Evolutionary conservation across 1,140 invertebrate genomes (phyloP), one percentile per base, ranked within the genome.

Genomic region (Drosophila nikananu): DNA sequence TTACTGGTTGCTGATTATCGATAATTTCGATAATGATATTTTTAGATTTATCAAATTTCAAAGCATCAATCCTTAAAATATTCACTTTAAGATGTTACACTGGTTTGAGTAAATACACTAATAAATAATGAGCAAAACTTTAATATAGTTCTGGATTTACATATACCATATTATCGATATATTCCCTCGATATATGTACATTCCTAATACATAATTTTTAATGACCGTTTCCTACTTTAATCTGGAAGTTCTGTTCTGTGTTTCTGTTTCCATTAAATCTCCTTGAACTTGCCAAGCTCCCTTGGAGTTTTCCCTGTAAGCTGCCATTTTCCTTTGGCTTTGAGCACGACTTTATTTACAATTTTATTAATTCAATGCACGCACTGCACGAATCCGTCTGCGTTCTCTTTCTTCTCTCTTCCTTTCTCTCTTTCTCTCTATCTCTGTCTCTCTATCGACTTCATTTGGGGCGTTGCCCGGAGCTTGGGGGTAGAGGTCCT

Each of bases 341-440:
- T 19, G 35, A 42, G 65, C 79, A 73, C 63, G 63, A 78, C 60
- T 78, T 77, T 81, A 84, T 73, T 81, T 81, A 78, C 62, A 70
- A 78, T 81, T 81, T 84, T 65, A 84, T 86, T 84, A 78, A 78
- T 78, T 78, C 78, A 77, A 68, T 77, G 72, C 81, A 83, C 77
- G 77, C 81, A 84, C 66, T 80, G 77, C 77, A 77, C 62, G 52
- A 83, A 73, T 48, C 67, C 60, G 37, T 58, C 59, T 35, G 23
- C 30, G 17, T 17, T 58, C 54, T 59, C 39, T 21, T n/a, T 75
- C 17, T 7, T 3, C 23, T 17, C 44, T 21, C 37, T 13, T 17
- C 15, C 17, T 32, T 41, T 3, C 21, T 17, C 4, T 23, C 15
- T 49, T 1, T 25, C 15, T n/a, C 7, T 25, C 4, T 17, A 0